A percentile compares a stretch with the other conserved stretches of the same genome.
Conservation (phyloP, 2,797 vertebrate species). For the Lagodon rhomboides region DNA sequence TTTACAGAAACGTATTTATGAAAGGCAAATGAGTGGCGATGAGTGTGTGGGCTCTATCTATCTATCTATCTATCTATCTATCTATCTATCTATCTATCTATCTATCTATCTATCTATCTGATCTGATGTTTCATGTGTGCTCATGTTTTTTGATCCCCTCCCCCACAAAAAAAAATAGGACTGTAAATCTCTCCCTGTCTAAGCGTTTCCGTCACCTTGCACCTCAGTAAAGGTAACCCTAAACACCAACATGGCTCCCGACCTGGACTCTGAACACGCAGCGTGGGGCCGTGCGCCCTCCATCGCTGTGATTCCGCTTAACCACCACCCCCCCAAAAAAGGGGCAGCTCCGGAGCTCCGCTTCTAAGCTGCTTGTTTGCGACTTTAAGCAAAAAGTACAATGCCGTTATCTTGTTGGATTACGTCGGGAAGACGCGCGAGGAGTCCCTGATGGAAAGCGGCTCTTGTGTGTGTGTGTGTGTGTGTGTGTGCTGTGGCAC, state of each 20-base stretch:
- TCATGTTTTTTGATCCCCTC: neutral
- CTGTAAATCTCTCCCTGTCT: conserved; percentile 9
- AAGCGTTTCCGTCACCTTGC: neutral
- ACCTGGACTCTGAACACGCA: conserved; percentile 44
- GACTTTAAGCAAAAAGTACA: conserved; percentile 57
- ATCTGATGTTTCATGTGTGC: neutral
- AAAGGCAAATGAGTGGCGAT: neutral
- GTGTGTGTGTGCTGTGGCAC: conserved; percentile 30
- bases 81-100: conserved; percentile 42
- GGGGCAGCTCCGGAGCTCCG: conserved; percentile 6
- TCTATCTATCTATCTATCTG: conserved; percentile 23
- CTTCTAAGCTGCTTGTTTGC: conserved; percentile 49
- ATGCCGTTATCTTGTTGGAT: conserved; percentile 51
- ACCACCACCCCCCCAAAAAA: conserved; percentile 3
- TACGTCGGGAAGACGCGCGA: conserved; percentile 30
- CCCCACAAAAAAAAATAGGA: neutral
- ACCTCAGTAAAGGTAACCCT: conserved; percentile 21
- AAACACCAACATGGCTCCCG: conserved; percentile 43
- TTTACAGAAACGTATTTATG: neutral
- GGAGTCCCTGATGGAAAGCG: conserved; percentile 46
- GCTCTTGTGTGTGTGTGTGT: conserved; percentile 29
- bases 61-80: conserved; percentile 37
- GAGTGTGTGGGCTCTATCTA: neutral
- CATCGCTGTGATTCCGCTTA: conserved; percentile 31
- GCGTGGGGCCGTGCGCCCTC: conserved; percentile 32